Base-by-base conservation (phyloP, 2,888 invertebrate genomes). In the Glaucopsyche alexis region DNA sequence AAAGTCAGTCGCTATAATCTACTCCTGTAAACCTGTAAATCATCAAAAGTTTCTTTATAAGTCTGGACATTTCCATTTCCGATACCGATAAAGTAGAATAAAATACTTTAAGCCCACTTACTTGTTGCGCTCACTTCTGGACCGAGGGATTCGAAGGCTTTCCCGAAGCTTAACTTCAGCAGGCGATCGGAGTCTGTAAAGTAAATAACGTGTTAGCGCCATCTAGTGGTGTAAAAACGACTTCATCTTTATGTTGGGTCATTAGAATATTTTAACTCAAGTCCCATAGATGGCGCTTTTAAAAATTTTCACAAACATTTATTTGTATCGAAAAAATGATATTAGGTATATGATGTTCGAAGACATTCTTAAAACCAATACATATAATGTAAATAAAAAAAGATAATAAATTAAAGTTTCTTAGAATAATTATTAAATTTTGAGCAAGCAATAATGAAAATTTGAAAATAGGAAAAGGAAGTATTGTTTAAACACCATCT, bases 81-180 rank as follows among this genome's bases (percentile, higher is more conserved):
- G 60, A 60, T 60, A 29, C 19, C 29, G 29, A 29, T 60, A 38
- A 38, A 60, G 60, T 60, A 60, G 38, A 60, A 11, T 47, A 11
- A 47, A 11, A 47, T 47, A 14, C 60, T 60, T 14, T 60, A 38
- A 60, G 13, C 29, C 71, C 77, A 95, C 95, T 95, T 94, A 96
- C 96, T 95, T 87, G 96, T 95, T 82, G 95, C 95, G 90, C 95
- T 95, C 82, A 95, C 95, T 93, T 95, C 95, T 50, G 96, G 95
- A 76, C 95, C 95, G 75, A 94, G 94, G 81, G 95, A 95, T 81
- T 94, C 93, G 84, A 89, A 93, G 52, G 90, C 93, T 86, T 90
- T 93, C 76, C 87, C 94, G 79, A 90, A 94, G 85, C 94, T 93
- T 75, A 94, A 79, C 80, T 91, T 93, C 75, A 91, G 82, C 65